A percentile compares a stretch with the other conserved stretches of the same genome.
phyloP scores from a whole-genome alignment of 2,797 vertebrate genomes.

The Liparis tanakae region DNA sequence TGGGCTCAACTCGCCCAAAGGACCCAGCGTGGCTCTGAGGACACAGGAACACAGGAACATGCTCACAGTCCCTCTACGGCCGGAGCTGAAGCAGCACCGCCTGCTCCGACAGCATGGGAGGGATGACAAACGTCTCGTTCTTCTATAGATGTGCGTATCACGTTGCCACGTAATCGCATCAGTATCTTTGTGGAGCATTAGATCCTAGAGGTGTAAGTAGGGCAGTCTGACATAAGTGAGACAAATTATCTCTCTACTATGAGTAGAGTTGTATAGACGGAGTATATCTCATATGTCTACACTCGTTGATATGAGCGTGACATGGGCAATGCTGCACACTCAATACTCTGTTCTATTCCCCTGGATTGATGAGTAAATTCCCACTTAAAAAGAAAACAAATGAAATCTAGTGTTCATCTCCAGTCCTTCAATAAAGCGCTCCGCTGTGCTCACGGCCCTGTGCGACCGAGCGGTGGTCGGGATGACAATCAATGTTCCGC shows the following conservation, averaged over 20 bases:
- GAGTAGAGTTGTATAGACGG: not conserved
- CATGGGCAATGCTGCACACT: conserved; percentile 11
- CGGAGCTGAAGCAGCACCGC: not conserved
- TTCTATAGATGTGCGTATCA: conserved; percentile 46
- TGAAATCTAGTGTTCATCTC: conserved; percentile 44
- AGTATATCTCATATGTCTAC: not conserved
- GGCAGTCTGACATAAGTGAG: conserved; percentile 30
- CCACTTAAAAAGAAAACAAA: conserved; percentile 33
- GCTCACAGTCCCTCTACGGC: conserved; percentile 4
- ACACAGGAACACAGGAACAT: conserved; percentile 59
- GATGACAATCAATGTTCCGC: conserved; percentile 72
- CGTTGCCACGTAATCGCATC: conserved; percentile 55
- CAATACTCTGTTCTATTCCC: not conserved
- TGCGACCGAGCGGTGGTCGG: conserved; percentile 40
- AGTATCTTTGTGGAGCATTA: conserved; percentile 28
- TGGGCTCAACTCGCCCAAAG: conserved; percentile 83
- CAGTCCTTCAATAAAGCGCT: conserved; percentile 34
- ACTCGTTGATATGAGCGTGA: not conserved
- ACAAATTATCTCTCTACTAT: conserved; percentile 22
- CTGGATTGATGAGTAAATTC: conserved; percentile 33
- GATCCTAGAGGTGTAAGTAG: conserved; percentile 22
- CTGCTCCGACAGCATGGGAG: conserved; percentile 23
- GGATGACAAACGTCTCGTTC: conserved; percentile 22
- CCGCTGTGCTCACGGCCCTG: conserved; percentile 45
- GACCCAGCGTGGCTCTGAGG: conserved; percentile 78